Conservation (phyloP, 2,888 invertebrate genomes). For the Flexamia atlantica region DNA sequence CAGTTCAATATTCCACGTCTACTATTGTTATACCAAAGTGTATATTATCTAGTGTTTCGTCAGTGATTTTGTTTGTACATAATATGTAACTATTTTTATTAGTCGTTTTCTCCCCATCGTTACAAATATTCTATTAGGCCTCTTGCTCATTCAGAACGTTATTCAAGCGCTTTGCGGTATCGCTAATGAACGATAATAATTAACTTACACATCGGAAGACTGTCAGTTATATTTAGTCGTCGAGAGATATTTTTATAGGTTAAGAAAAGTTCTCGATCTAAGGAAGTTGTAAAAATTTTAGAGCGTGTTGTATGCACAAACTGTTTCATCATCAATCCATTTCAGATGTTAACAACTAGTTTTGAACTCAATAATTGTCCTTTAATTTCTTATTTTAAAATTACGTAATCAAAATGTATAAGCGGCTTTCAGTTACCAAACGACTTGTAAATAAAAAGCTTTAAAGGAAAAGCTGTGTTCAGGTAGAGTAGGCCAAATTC, state of each 20-base stretch:
- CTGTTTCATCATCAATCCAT: too few species aligned
- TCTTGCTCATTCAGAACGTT: not conserved
- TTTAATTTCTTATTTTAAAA: not conserved
- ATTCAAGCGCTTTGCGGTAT: slow-evolving; percentile 17
- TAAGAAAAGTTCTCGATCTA: not conserved
- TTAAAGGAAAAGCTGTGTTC: slow-evolving; percentile 22
- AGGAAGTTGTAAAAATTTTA: not conserved
- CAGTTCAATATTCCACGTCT: slow-evolving; percentile 37
- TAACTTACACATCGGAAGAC: slow-evolving; percentile 21
- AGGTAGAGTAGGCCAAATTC: slow-evolving; percentile 1
- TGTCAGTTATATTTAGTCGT: slow-evolving; percentile 18
- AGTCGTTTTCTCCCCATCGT: not conserved
- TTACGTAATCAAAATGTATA: not conserved
- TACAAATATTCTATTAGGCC: slow-evolving; percentile 6
- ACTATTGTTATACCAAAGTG: slow-evolving; percentile 54
- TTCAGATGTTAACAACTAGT: not conserved
- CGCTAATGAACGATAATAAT: slow-evolving; percentile 30
- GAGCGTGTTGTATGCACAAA: slow-evolving; percentile 31
- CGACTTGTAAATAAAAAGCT: slow-evolving; percentile 39
- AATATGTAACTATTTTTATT: slow-evolving; percentile 23
- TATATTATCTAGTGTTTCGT: slow-evolving; percentile 28
- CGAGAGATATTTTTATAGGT: slow-evolving; percentile 51
- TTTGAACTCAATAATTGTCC: not conserved
- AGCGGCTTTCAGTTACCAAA: slow-evolving; percentile 46
- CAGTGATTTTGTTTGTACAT: slow-evolving; percentile 41